A percentile compares a stretch with the other conserved stretches of the same genome.
phyloP scores from a whole-genome alignment of 2,888 invertebrate genomes.

The Poecilus cupreus region DNA sequence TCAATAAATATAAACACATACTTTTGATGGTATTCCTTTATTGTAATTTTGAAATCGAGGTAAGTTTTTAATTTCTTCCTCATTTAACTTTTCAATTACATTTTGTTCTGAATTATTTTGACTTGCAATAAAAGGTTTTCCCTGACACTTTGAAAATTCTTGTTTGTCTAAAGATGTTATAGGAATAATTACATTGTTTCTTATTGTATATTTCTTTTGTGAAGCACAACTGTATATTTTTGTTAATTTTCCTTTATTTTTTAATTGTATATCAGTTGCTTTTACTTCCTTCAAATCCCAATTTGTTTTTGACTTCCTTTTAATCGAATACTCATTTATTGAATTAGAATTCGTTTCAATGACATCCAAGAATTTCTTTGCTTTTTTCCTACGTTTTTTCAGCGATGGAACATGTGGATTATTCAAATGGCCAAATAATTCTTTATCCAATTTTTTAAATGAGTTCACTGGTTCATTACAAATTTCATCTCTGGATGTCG shows the following conservation, averaged over 20 bases:
- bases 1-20: slow-evolving; percentile 63
- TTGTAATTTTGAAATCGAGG: slow-evolving; percentile 75
- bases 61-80: slow-evolving; percentile 75
- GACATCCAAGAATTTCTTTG: slow-evolving; percentile 68
- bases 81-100: slow-evolving; percentile 71
- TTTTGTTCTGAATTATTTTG: slow-evolving; percentile 70
- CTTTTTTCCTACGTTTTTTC: slow-evolving; percentile 74
- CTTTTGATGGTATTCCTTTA: slow-evolving; percentile 75
- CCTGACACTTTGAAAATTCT: slow-evolving; percentile 48
- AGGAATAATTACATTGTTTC: slow-evolving; percentile 73
- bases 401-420: slow-evolving; percentile 70
- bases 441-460: slow-evolving; percentile 74
- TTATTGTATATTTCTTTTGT: slow-evolving; percentile 74
- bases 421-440: slow-evolving; percentile 73
- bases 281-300: slow-evolving; percentile 73
- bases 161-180: slow-evolving; percentile 66
- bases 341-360: slow-evolving; percentile 1
- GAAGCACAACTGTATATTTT: slow-evolving; percentile 64
- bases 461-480: slow-evolving; percentile 72
- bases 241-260: neutral
- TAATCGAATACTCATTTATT: neutral
- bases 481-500: slow-evolving; percentile 62
- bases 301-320: slow-evolving; percentile 61
- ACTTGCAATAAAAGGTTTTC: slow-evolving; percentile 68
- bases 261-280: slow-evolving; percentile 22